Conservation (phyloP, 2,113 vertebrate genomes). For the Sylvilagus bachmani region DNA sequence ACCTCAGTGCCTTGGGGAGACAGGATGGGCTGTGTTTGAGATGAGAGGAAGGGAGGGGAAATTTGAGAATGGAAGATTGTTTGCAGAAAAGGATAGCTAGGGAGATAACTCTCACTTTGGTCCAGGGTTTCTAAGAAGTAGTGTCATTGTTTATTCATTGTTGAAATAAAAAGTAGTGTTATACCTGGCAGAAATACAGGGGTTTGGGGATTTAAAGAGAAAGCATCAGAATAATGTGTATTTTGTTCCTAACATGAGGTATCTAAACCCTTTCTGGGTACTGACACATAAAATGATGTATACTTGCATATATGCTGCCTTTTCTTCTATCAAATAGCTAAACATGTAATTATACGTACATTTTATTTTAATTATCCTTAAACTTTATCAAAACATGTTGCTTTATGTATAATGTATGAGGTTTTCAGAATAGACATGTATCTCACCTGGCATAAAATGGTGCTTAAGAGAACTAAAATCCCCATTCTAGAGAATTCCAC, state of each 20-base stretch:
- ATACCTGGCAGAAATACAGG: slow-evolving; percentile 35
- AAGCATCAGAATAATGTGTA: not conserved
- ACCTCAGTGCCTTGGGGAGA: not conserved
- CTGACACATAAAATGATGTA: slow-evolving; percentile 32
- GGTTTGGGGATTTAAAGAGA: slow-evolving; percentile 38
- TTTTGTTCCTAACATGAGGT: slow-evolving; percentile 47
- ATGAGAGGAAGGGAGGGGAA: not conserved
- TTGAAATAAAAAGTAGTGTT: not conserved
- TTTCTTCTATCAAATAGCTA: not conserved
- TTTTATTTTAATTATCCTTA: not conserved
- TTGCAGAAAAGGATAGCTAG: slow-evolving; percentile 13
- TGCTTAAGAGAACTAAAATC: not conserved
- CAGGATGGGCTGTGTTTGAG: not conserved
- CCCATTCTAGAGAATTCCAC: not conserved
- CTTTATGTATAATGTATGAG: slow-evolving; percentile 14
- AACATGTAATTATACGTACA: slow-evolving; percentile 51
- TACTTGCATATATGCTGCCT: not conserved
- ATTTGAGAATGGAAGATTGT: not conserved
- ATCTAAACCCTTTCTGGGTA: slow-evolving; percentile 37
- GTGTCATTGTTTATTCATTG: slow-evolving; percentile 51
- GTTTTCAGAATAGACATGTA: slow-evolving; percentile 4
- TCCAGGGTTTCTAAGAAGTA: slow-evolving; percentile 55
- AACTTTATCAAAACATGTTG: slow-evolving; percentile 16
- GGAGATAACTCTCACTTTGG: slow-evolving; percentile 33
- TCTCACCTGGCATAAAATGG: slow-evolving; percentile 5